Conservation (phyloP, 2,797 vertebrate species). For the Gadopsis bispinosus region DNA sequence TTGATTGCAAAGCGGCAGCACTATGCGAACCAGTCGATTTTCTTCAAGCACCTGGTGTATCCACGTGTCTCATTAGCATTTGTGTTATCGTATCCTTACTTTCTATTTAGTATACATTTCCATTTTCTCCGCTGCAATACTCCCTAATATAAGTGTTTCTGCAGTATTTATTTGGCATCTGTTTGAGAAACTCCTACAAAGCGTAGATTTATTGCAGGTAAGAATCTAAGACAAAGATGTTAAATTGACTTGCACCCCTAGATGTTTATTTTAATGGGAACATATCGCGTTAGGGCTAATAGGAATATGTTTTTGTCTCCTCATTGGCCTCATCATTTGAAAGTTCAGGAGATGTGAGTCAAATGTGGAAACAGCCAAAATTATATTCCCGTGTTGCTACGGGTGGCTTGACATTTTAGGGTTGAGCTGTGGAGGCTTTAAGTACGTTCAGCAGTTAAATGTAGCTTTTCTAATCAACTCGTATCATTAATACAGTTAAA, state of each 20-base stretch:
- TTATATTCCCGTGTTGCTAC: neutral
- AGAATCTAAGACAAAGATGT: too few relatives aligned
- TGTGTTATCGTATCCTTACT: neutral
- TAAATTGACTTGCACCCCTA: neutral
- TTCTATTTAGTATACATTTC: neutral
- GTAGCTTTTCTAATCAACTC: neutral
- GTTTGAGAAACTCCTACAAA: neutral
- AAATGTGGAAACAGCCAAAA: neutral
- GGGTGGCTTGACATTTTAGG: neutral
- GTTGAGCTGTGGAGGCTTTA: neutral
- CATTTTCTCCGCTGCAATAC: neutral
- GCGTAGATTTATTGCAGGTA: neutral
- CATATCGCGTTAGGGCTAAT: neutral
- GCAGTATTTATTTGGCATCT: too few relatives aligned
- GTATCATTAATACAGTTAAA: neutral
- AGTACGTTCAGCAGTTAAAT: neutral
- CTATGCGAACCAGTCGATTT: conserved; percentile 8
- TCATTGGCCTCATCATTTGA: too few relatives aligned
- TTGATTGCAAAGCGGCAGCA: conserved; percentile 38
- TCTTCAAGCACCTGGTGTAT: neutral
- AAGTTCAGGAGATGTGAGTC: neutral
- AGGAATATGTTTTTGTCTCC: neutral
- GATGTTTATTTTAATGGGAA: neutral
- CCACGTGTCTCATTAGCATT: conserved; percentile 4
- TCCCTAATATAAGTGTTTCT: neutral